Percentiles rank a stretch among this genome's conserved stretches.
Conservation (phyloP, 2,888 invertebrate species). For the Drosophila ochracea region DNA sequence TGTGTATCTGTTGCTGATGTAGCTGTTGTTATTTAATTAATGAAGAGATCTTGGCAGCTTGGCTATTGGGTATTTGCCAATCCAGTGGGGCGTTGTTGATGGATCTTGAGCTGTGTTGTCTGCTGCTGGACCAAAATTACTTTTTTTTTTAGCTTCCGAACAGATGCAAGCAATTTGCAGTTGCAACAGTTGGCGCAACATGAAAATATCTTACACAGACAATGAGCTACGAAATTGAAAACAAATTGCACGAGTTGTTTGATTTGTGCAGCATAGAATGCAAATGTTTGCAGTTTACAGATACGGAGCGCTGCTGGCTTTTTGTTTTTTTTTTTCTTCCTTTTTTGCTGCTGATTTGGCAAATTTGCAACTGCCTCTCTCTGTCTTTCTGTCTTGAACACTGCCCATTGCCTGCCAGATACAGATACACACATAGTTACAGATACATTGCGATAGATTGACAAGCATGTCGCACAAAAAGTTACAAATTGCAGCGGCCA, state of each 20-base stretch:
- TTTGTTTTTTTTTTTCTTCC: conserved; percentile 29
- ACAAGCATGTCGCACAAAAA: conserved; percentile 58
- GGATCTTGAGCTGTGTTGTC: conserved; percentile 28
- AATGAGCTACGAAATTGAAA: conserved; percentile 64
- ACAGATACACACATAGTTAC: conserved; percentile 11
- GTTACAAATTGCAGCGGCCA: conserved; percentile 60
- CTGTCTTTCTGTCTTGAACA: conserved; percentile 3
- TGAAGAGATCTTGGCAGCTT: conserved; percentile 57
- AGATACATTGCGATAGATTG: conserved; percentile 36
- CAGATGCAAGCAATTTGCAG: conserved; percentile 63
- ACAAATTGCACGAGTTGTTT: conserved; percentile 67
- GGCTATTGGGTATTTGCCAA: conserved; percentile 23
- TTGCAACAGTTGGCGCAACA: conserved; percentile 64
- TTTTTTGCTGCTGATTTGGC: conserved; percentile 62
- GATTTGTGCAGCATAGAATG: conserved; percentile 58
- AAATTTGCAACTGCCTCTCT: conserved; percentile 47
- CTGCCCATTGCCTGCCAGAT: conserved; percentile 12
- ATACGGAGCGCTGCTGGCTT: conserved; percentile 9
- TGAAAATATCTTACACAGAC: conserved; percentile 53
- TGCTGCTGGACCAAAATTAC: conserved; percentile 12
- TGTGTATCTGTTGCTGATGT: conserved; percentile 4
- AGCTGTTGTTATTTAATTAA: conserved; percentile 40
- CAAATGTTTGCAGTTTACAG: conserved; percentile 46
- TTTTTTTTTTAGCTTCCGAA: background rate
- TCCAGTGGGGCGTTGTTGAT: conserved; percentile 31